phyloP scores from a whole-genome alignment of 2,888 invertebrate genomes.

The Callyntrura sp. region DNA sequence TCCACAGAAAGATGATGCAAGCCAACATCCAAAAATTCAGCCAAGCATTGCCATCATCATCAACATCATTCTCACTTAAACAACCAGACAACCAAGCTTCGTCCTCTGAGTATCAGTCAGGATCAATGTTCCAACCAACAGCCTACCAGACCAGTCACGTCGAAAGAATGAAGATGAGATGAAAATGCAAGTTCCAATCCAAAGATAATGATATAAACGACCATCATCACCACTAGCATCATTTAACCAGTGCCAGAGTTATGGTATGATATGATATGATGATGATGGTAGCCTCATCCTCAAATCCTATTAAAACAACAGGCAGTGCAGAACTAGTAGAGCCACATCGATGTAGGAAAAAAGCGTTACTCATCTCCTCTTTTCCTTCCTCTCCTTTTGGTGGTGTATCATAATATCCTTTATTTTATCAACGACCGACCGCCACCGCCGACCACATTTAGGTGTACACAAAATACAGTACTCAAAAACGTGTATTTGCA shows the following conservation, averaged over 20 bases:
- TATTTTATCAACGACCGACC: neutral
- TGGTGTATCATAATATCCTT: no score
- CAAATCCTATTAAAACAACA: constrained; percentile 5
- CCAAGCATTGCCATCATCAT: constrained; percentile 19
- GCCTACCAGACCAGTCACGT: constrained; percentile 30
- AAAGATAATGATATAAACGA: constrained; percentile 42
- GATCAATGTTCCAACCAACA: constrained; percentile 38
- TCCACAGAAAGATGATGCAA: neutral
- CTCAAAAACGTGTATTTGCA: neutral
- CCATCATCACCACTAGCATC: constrained; percentile 14
- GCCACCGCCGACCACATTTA: neutral
- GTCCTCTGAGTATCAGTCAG: constrained; percentile 3
- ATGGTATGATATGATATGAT: no score
- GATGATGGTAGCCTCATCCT: constrained; percentile 1
- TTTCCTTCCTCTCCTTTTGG: constrained; percentile 26
- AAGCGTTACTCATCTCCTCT: constrained; percentile 32
- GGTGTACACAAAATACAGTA: no score
- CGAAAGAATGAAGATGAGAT: constrained; percentile 18
- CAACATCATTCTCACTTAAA: neutral
- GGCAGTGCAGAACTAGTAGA: constrained; percentile 1
- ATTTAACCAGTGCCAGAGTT: constrained; percentile 15
- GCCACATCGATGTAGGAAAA: neutral
- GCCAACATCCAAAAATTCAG: neutral
- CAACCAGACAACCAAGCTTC: neutral
- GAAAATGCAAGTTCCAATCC: constrained; percentile 38